Base-by-base conservation (phyloP, 2,113 vertebrate species). In the Loxodonta africana region DNA sequence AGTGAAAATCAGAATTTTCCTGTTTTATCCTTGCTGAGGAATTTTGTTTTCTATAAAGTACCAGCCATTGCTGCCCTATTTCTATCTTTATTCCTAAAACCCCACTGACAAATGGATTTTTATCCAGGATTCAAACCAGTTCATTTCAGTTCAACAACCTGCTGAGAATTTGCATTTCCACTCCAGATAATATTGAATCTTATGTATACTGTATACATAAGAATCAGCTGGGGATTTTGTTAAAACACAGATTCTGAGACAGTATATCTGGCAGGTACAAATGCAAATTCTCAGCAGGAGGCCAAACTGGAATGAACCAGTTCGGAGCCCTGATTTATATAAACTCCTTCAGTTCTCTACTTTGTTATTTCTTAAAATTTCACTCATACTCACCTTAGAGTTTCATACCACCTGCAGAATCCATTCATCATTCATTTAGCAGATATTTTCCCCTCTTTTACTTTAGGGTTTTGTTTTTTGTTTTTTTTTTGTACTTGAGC, bases 61-160 rank as follows among this genome's bases (percentile, higher is more conserved):
- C 30, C 76, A 94, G 18, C 21, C 14, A 57, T 80, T 62, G 17
- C 53, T 33, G 18, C 12, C 8, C 1, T 5, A 5, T 76, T 62
- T 77, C 37, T 60, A 37, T 84, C 67, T 53, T 85, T 77, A 71
- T 85, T 90, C 82, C 88, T 28, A 82, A 96, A 94, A 94, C 10
- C 28, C 41, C n/a, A 20, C 4, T 73, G 82, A 88, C 21, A 46
- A 90, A 73, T 18, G 9, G 11, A 62, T 69, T 83, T 89, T 91
- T 94, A n/a, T 57, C 53, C 12, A 1, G 53, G 53, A 4, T 57
- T 57, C 53, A 57, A 57, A 57, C 53, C 8, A 57, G 53, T 57
- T 57, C 53, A 57, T 57, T 57, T 14, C 53, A 57, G 48, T 17
- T 57, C 53, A 57, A 17, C 53, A 3, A 3, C 53, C 53, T 57